phyloP scores from a whole-genome alignment of 2,888 invertebrate species.

The Caprella mutica region DNA sequence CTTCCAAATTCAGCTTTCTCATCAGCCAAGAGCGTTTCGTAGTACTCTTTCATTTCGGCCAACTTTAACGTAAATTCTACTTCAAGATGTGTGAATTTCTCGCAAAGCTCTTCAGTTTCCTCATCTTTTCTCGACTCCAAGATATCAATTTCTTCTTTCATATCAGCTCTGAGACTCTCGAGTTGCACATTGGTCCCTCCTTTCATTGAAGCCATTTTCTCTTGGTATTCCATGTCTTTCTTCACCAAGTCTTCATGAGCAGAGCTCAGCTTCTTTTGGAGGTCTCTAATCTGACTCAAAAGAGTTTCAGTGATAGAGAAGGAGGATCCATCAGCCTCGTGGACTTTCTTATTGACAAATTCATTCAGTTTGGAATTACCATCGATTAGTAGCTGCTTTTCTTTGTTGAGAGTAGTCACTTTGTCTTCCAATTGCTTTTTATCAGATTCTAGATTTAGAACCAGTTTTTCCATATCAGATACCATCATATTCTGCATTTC shows the following conservation, averaged over 20 bases:
- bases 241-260: background rate
- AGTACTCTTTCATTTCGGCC: conserved; percentile 6
- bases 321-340: background rate
- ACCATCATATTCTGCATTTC: conserved; percentile 31
- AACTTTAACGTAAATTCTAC: conserved; percentile 20
- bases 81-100: conserved; percentile 18
- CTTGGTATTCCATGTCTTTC: background rate
- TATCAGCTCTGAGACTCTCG: background rate
- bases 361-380: conserved; percentile 15
- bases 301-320: no score
- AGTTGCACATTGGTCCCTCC: background rate
- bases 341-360: background rate
- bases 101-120: conserved; percentile 17
- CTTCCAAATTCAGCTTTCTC: conserved; percentile 33
- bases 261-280: background rate
- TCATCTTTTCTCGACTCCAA: conserved; percentile 20
- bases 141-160: conserved; percentile 18
- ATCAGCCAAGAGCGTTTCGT: conserved; percentile 15
- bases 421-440: conserved; percentile 21
- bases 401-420: conserved; percentile 10
- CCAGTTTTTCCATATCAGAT: conserved; percentile 27
- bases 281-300: no score
- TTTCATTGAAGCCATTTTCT: background rate
- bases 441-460: conserved; percentile 22
- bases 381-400: conserved; percentile 15